phyloP scores from a whole-genome alignment of 1,140 invertebrate species.

The Periplaneta americana region DNA sequence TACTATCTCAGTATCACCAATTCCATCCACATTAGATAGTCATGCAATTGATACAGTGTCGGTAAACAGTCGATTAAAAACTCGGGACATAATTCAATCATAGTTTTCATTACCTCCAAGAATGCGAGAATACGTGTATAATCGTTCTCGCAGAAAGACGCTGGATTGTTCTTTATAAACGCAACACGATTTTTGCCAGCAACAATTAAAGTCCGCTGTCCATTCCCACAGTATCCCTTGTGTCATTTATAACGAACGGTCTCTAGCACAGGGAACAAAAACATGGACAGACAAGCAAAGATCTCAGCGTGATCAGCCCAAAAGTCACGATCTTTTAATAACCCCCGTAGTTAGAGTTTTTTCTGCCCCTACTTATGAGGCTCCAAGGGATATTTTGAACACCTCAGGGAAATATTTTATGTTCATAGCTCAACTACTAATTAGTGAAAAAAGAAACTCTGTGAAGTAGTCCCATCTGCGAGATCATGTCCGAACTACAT shows the following conservation, averaged over 20 bases:
- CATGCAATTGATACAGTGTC: no score
- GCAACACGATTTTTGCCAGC: no score
- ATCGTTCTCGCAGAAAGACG: no score
- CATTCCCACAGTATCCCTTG: no score
- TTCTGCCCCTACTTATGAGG: not conserved
- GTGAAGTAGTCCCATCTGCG: not conserved
- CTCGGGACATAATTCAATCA: no score
- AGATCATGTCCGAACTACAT: not conserved
- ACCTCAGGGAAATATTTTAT: not conserved
- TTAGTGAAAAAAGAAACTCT: not conserved
- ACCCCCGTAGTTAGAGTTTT: not conserved
- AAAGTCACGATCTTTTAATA: not conserved
- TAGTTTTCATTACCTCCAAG: no score
- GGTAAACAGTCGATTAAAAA: no score
- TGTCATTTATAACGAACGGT: not conserved
- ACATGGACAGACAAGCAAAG: not conserved
- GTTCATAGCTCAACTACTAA: not conserved
- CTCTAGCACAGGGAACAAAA: not conserved
- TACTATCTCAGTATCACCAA: no score
- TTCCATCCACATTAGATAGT: no score
- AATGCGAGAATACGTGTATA: no score
- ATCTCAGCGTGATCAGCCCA: not conserved
- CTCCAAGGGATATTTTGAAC: not conserved
- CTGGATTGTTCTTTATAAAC: no score
- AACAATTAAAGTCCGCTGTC: no score